These are phyloP conservation scores for Patella ulyssiponensis DNA, from an alignment of 2,888 invertebrate species.

Conservation along the genomic window DNA sequence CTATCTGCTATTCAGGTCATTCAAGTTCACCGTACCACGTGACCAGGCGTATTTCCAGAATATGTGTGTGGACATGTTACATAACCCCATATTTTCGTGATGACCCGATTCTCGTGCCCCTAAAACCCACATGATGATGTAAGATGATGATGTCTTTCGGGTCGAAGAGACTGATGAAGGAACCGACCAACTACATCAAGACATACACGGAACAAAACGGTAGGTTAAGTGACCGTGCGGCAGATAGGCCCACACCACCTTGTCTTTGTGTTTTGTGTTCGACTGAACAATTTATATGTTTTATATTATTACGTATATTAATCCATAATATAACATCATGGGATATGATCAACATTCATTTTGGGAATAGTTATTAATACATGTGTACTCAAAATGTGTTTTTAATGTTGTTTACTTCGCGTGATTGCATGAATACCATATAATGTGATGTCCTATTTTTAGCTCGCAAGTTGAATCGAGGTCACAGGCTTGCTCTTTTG, in stretches of 20 bases:
- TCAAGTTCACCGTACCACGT: slow-evolving; percentile 30
- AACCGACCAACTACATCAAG: not conserved
- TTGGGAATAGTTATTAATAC: not conserved
- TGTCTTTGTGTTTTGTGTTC: not conserved
- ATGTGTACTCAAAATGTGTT: not conserved
- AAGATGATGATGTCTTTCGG: slow-evolving; percentile 1
- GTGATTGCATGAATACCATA: slow-evolving; percentile 2
- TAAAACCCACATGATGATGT: slow-evolving; percentile 24
- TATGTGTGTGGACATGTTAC: slow-evolving; percentile 31
- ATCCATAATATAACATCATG: no score
- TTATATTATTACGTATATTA: no score
- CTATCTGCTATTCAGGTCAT: slow-evolving; percentile 23
- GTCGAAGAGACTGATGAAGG: not conserved
- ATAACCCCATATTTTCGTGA: slow-evolving; percentile 24
- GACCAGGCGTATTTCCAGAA: slow-evolving; percentile 19
- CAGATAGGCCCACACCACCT: not conserved
- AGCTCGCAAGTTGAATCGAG: not conserved
- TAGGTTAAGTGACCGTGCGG: not conserved
- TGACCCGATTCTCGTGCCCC: slow-evolving; percentile 17
- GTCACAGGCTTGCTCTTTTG: slow-evolving; percentile 8
- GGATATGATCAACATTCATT: no score
- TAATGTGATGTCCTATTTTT: slow-evolving; percentile 4
- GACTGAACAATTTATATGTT: no score
- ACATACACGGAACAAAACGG: not conserved
- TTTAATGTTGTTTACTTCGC: not conserved